Base-by-base conservation (phyloP, 2,113 vertebrate species). In the Malurus alboscapulatus region DNA sequence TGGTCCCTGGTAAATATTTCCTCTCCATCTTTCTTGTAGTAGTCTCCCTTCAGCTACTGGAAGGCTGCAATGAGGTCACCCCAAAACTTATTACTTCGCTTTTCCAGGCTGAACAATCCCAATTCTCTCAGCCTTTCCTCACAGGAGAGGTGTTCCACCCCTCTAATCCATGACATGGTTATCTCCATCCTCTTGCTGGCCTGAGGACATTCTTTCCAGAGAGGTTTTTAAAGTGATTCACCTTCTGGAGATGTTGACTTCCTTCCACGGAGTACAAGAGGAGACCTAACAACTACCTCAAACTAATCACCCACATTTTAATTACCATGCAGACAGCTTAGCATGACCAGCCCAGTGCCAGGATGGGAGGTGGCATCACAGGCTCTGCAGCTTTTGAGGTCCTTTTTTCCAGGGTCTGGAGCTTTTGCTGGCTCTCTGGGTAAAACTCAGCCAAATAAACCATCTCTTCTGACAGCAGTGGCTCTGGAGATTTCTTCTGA, bases 181-280 rank as follows among this genome's bases (percentile, higher is more conserved):
- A 88, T 79, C 88, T 80, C 73, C 51, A 73, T 61, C 50, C 38
- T 79, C 77, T 73, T 8, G 1, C 57, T 38, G 47, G 76, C 44
- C 61, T 1, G 30, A 78, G 68, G 57, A 94, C 61, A 87, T 84
- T 89, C 44, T 84, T 95, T 92, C 87, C 93, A 95, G 73, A 82
- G 16, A 94, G 57, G 48, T 53, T 84, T 58, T 61, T 89, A 65
- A 89, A 90, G 84, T 91, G 24, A 91, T 91, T 94, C 87, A 89
- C 40, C 30, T 93, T 95, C 83, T 75, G 40, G 42, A 93, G 68
- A 15, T 51, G 61, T 87, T 91, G 63, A 88, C 74, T 57, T 92
- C 44, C 53, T 94, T 59, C 55, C 4, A 12, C 11, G 38, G 57
- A 75, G 17, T 53, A 87, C 77, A 84, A 61, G 17, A 84, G 57